phyloP scores from a whole-genome alignment of 2,113 vertebrate species.

The Hyla sarda region DNA sequence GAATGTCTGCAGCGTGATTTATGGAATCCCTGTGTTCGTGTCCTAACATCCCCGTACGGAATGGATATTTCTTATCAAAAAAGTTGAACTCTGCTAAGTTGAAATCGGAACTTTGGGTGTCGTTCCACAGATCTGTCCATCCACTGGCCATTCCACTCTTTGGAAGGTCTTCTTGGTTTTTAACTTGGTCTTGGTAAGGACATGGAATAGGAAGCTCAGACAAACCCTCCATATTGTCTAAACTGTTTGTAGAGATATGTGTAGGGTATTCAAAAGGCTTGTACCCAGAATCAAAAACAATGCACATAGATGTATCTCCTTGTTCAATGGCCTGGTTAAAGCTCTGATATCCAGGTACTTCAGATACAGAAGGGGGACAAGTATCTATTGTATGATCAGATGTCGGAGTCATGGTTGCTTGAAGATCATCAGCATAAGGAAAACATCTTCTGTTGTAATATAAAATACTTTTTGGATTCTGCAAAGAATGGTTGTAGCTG shows the following conservation, averaged over 20 bases:
- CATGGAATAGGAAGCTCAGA: background rate
- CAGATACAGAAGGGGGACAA: background rate
- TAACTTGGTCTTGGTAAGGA: background rate
- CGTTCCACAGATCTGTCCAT: background rate
- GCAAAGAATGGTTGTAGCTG: background rate
- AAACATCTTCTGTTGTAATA: slow-evolving; percentile 23
- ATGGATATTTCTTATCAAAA: background rate
- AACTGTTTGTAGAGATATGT: background rate
- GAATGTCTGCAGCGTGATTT: background rate
- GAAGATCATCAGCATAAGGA: background rate
- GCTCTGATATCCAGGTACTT: slow-evolving; percentile 26
- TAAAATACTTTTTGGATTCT: background rate
- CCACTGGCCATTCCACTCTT: background rate
- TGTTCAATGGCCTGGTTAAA: slow-evolving; percentile 40
- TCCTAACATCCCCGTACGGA: background rate
- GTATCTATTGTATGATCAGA: background rate
- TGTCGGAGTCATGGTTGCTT: background rate
- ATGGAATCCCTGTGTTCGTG: background rate
- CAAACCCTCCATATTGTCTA: background rate
- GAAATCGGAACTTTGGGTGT: background rate
- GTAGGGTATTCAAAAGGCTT: slow-evolving; percentile 25
- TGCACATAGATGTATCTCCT: background rate
- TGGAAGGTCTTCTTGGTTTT: background rate
- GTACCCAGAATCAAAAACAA: slow-evolving; percentile 15
- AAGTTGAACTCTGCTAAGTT: background rate